Evolutionary conservation across 2,113 vertebrate genomes (phyloP).

Genomic region (Lichenostomus cassidix): DNA sequence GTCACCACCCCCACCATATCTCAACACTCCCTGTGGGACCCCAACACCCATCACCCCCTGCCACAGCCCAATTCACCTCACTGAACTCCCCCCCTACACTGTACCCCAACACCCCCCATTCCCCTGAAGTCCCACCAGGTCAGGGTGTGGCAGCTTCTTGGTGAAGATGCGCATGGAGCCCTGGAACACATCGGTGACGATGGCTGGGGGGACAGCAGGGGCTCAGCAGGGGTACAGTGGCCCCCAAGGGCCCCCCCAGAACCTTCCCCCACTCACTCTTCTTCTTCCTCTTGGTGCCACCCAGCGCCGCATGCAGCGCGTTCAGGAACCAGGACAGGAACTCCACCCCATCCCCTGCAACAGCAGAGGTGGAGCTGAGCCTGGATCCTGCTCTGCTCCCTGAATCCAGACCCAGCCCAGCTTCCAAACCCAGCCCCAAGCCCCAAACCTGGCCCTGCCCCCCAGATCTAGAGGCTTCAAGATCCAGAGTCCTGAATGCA

Average conservation of each 20-base stretch:
- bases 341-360: conserved; percentile 88
- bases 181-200: conserved; percentile 92
- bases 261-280: conserved; percentile 76
- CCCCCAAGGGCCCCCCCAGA: neutral
- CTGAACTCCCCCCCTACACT: neutral
- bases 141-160: conserved; percentile 95
- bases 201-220: conserved; percentile 72
- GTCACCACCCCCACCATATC: neutral
- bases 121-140: conserved; percentile 78
- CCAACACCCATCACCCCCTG: neutral
- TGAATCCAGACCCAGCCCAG: neutral
- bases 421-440: too few relatives aligned
- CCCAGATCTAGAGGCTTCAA: neutral
- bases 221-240: rapidly evolving
- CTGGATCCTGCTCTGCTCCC: neutral
- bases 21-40: neutral
- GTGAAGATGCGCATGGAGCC: conserved; percentile 98
- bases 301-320: conserved; percentile 90
- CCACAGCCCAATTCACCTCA: neutral
- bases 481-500: neutral
- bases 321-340: conserved; percentile 98
- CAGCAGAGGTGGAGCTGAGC: neutral
- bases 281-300: conserved; percentile 92
- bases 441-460: neutral
- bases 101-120: rapidly evolving